A percentile compares a stretch with the other conserved stretches of the same genome.
Evolutionary conservation across 2,113 vertebrate genomes (phyloP).

Genomic region (Plecturocebus donacophilus): DNA sequence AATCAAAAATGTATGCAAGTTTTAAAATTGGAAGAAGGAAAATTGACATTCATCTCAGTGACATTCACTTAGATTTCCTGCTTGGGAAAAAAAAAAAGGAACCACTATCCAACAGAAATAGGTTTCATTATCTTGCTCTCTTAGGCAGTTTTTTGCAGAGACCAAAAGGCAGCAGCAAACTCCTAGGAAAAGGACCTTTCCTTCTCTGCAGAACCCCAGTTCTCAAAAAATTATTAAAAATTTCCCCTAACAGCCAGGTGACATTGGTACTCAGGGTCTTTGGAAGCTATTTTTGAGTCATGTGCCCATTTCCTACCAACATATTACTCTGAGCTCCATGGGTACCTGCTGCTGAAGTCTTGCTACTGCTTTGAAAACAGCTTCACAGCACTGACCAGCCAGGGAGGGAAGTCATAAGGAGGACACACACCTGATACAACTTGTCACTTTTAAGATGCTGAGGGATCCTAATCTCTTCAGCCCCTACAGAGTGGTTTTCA

Average conservation of each 20-base stretch:
- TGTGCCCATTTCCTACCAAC: background rate
- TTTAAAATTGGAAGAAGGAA: slow-evolving; percentile 36
- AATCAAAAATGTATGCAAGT: slow-evolving; percentile 12
- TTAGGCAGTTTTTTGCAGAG: background rate
- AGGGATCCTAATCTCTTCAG: background rate
- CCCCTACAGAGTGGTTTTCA: background rate
- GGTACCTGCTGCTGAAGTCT: background rate
- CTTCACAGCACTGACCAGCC: background rate
- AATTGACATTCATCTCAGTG: background rate
- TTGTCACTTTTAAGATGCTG: background rate
- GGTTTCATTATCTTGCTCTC: slow-evolving; percentile 52
- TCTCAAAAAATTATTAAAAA: background rate
- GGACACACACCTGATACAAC: background rate
- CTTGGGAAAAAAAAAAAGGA: slow-evolving; percentile 31
- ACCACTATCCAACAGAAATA: slow-evolving; percentile 55
- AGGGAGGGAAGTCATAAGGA: background rate
- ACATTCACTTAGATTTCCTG: background rate
- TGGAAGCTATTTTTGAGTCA: background rate
- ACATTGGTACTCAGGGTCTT: background rate
- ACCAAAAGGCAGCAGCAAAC: background rate
- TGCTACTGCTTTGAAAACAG: background rate
- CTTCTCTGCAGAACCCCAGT: background rate
- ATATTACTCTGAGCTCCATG: background rate
- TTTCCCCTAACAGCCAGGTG: background rate
- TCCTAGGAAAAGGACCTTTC: background rate